Evolutionary conservation across 2,888 invertebrate genomes (phyloP).

Genomic region (Nemotelus pantherinus): DNA sequence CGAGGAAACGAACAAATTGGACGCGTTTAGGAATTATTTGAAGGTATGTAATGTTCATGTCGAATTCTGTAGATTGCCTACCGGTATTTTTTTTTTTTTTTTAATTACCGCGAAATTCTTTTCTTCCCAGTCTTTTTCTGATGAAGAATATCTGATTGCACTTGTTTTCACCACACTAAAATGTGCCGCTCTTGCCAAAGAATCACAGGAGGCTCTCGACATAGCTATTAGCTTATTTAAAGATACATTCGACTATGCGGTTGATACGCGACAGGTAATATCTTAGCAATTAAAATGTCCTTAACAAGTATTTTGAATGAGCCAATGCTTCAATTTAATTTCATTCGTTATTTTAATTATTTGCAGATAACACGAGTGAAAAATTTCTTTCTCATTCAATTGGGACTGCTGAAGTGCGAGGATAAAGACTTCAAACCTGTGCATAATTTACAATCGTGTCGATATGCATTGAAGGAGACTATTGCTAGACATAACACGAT

Average conservation of each 20-base stretch:
- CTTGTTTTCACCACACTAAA: conserved; percentile 63
- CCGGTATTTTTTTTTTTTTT: not conserved
- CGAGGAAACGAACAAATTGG: conserved; percentile 58
- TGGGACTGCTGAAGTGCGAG: conserved; percentile 61
- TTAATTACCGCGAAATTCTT: conserved; percentile 15
- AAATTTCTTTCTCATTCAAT: conserved; percentile 62
- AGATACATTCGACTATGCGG: conserved; percentile 61
- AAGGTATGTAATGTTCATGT: conserved; percentile 54
- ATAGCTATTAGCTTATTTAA: conserved; percentile 58
- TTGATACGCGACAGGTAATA: conserved; percentile 57
- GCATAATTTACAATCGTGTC: conserved; percentile 61
- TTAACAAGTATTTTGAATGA: not conserved
- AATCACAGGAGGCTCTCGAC: conserved; percentile 59
- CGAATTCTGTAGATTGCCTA: not conserved
- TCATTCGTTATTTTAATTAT: not conserved
- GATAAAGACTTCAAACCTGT: conserved; percentile 58
- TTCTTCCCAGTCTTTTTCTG: conserved; percentile 47
- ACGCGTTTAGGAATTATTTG: conserved; percentile 58
- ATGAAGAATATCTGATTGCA: conserved; percentile 60
- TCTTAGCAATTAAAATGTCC: not conserved
- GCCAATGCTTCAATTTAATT: not conserved
- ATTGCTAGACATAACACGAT: conserved; percentile 56
- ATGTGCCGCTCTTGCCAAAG: conserved; percentile 59
- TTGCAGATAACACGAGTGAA: conserved; percentile 58
- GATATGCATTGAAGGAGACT: conserved; percentile 60